These are phyloP conservation scores for Eclectus roratus DNA, from an alignment of 2,113 vertebrate genomes.

Conservation along the genomic window DNA sequence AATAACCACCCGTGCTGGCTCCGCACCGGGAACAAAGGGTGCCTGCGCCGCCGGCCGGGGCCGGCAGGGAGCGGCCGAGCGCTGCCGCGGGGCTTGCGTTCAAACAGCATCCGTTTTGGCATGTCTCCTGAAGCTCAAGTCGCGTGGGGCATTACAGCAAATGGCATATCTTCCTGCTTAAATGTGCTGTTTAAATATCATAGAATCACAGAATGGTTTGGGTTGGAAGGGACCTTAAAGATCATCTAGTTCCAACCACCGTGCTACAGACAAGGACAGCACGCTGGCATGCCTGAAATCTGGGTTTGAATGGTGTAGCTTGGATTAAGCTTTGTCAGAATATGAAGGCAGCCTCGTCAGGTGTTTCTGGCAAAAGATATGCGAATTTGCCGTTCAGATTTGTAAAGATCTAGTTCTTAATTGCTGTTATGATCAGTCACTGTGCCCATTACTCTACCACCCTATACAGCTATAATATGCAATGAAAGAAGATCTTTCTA, in stretches of 20 bases:
- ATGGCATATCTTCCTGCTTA: background rate
- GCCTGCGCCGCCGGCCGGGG: background rate
- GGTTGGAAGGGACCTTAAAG: background rate
- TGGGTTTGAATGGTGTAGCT: background rate
- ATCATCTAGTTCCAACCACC: background rate
- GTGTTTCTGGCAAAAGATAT: background rate
- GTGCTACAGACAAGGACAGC: background rate
- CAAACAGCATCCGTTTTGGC: background rate
- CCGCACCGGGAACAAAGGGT: background rate
- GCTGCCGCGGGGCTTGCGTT: background rate
- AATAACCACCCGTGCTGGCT: background rate
- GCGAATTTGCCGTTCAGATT: background rate
- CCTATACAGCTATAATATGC: background rate
- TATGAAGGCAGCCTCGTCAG: background rate
- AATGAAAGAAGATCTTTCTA: background rate
- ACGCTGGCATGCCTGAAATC: background rate
- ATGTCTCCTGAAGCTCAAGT: background rate
- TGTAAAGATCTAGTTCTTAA: background rate
- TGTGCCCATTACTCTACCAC: background rate
- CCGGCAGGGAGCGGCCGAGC: slow-evolving; percentile 46
- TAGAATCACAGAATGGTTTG: background rate
- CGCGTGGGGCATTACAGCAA: background rate
- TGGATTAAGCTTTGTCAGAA: background rate
- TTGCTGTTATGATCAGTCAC: background rate
- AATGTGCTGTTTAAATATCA: background rate